Evolutionary conservation across 2,113 vertebrate genomes (phyloP), one percentile per base, ranked within the genome.

Genomic region (Corvus cornix): DNA sequence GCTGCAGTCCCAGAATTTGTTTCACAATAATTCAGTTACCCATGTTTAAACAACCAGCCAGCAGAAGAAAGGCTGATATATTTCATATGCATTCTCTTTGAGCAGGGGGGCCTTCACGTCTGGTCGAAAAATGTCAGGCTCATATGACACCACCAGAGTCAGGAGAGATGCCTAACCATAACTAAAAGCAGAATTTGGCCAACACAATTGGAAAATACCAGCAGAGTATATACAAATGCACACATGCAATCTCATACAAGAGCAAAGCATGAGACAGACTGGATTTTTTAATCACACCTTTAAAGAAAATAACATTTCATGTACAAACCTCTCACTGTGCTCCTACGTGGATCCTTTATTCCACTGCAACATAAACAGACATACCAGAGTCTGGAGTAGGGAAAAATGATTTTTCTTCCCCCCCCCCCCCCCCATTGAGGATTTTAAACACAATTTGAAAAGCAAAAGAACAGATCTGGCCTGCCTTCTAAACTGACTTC

Each of bases 21-120:
- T 97, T 96, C 96, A 95, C 95, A 96, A 95, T 96, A 95, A 96
- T 95, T 95, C 93, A 93, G 96, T 96, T 97, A 95, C 92, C 92
- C 92, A 56, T 90, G 91, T 97, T 96, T 95, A 96, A 96, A 96
- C 86, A 97, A 96, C 90, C 87, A 96, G 89, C 69, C 87, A 96
- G 80, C 75, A 96, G 79, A 96, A 96, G 90, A 95, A 95, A 93
- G 72, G 85, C 93, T 95, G 93, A 96, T 95, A 90, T 86, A 95
- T 95, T 96, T 96, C 95, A 96, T 95, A 93, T 78, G 83, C 93
- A 94, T 95, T 96, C 90, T 84, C 88, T 93, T 95, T 93, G 86
- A 96, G 96, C 90, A 95, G 83, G 90, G 95, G 86, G 95, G 95
- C 90, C 92, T 95, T 95, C 90, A 92, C 16, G 89, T 96, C 95